Base-by-base conservation (phyloP, 2,113 vertebrate species). In the Balaeniceps rex region DNA sequence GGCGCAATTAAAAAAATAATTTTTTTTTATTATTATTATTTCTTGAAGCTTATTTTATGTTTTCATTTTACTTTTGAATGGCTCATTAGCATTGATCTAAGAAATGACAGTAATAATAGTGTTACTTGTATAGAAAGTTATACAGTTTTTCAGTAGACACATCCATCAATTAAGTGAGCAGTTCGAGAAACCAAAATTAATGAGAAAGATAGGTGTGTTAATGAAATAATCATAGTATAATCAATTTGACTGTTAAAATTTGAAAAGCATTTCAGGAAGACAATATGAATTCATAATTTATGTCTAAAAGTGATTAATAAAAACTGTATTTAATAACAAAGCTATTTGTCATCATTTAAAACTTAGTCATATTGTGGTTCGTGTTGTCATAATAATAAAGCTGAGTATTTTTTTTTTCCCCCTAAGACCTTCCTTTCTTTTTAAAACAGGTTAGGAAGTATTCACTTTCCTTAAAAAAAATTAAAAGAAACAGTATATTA, bases 191-290 rank as follows among this genome's bases (percentile, higher is more conserved):
- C 98, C 98, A 97, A 98, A 98, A 98, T 98, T 98, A 98, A 98
- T 98, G 98, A 98, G 98, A 98, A 98, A 98, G 98, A 98, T 98
- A 98, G 98, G 98, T 98, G 97, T 98, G 98, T 98, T 98, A 98
- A 98, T 98, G 98, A 98, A 98, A 98, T 98, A 98, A 98, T 98
- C 98, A 98, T 98, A 98, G 98, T 98, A 98, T 98, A 98, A 98
- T 98, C 98, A 98, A 98, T 98, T 98, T 98, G 98, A 98, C 98
- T 98, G 98, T 98, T 98, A 98, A 98, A 98, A 98, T 98, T 98
- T 98, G 97, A 98, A 98, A 98, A 98, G 98, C 98, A 98, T 98
- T 98, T 98, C 98, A 98, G 97, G 98, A 96, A 98, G 98, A 98
- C 84, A 97, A 97, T 98, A 98, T 97, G 98, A 98, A 98, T 98